Evolutionary conservation across 2,113 vertebrate genomes (phyloP).

Genomic region (Pontoporia blainvillei): DNA sequence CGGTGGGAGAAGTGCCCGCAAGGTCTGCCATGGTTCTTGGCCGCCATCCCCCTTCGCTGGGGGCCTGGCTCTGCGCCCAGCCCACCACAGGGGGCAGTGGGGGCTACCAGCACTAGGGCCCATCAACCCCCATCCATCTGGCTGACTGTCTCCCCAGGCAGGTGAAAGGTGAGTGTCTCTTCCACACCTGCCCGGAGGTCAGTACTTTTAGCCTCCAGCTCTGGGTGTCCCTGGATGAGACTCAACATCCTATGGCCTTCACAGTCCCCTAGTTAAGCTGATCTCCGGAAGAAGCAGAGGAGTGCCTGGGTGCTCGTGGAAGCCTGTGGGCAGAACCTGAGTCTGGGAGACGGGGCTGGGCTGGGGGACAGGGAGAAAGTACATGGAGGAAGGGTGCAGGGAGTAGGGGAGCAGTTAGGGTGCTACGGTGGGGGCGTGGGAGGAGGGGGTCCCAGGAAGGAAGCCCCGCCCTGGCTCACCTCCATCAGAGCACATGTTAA

Average conservation of each 20-base stretch:
- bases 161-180: not conserved
- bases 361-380: not conserved
- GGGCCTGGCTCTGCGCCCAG: not conserved
- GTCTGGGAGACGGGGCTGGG: not conserved
- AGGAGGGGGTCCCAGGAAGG: not conserved
- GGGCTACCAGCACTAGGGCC: not conserved
- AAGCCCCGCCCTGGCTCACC: not conserved
- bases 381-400: not conserved
- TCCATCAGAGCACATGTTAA: not conserved
- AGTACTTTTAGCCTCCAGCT: slow-evolving; percentile 20
- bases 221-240: not conserved
- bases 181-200: not conserved
- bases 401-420: not conserved
- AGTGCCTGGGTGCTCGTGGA: not conserved
- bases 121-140: not conserved
- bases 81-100: rapidly evolving
- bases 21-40: no score
- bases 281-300: not conserved
- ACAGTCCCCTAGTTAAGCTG: not conserved
- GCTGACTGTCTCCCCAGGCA: not conserved
- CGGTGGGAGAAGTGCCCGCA: not conserved
- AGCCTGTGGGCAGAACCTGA: not conserved
- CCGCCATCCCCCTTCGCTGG: rapidly evolving
- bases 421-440: rapidly evolving
- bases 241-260: slow-evolving; percentile 16